Evolutionary conservation across 2,797 vertebrate species (phyloP).

Genomic region (Octomys mimax): DNA sequence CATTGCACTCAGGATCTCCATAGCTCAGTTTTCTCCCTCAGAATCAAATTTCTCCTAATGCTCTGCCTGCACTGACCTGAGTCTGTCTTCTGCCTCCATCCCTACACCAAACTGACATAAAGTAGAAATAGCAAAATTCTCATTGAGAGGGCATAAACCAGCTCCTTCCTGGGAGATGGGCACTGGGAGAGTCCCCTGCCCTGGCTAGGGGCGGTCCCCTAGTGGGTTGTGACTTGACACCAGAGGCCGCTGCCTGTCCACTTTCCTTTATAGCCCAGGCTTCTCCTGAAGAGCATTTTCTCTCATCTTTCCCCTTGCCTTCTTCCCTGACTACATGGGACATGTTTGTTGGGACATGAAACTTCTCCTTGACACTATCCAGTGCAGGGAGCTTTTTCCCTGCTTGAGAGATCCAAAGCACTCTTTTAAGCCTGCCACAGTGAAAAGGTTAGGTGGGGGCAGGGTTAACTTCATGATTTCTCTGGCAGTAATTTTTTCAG

Average conservation of each 20-base stretch:
- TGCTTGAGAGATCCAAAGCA: background rate
- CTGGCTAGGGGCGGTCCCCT: no score
- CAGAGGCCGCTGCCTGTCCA: background rate
- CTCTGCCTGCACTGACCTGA: background rate
- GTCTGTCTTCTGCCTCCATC: no score
- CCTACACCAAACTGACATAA: background rate
- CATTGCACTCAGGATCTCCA: background rate
- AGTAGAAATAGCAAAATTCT: background rate
- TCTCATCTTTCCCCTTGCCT: background rate
- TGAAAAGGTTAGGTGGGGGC: background rate
- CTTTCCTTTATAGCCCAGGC: background rate
- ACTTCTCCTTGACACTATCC: background rate
- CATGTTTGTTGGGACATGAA: no score
- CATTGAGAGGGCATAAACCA: background rate
- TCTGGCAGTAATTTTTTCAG: background rate
- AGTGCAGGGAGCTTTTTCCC: background rate
- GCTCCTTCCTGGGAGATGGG: background rate
- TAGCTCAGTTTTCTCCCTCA: background rate
- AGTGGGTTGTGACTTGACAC: background rate
- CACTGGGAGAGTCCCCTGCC: background rate
- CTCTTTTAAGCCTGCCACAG: background rate
- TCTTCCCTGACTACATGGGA: no score
- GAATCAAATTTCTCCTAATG: accelerated
- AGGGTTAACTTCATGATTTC: background rate
- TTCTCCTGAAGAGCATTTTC: background rate